phyloP scores from a whole-genome alignment of 2,113 vertebrate genomes.

The Eonycteris spelaea region DNA sequence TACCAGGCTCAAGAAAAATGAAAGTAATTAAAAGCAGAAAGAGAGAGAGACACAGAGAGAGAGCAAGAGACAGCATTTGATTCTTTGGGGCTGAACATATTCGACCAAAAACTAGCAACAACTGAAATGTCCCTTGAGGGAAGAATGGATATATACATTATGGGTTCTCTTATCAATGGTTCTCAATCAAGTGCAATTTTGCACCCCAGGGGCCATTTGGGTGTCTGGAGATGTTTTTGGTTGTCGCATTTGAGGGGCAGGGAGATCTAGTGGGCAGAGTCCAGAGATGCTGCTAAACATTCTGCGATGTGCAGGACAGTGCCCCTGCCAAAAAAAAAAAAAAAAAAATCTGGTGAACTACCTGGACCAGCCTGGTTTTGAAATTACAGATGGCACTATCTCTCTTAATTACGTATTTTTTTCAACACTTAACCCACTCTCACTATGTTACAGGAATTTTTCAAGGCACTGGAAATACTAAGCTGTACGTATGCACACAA shows the following conservation, averaged over 20 bases:
- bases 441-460: background rate
- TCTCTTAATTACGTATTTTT: background rate
- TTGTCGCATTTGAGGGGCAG: fast-evolving
- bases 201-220: background rate
- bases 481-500: background rate
- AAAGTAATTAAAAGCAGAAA: background rate
- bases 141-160: background rate
- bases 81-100: background rate
- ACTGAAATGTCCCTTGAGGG: background rate
- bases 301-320: background rate
- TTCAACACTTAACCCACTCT: background rate
- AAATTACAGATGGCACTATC: background rate
- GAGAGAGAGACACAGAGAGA: background rate
- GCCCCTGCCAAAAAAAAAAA: background rate
- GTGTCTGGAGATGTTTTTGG: background rate
- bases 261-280: background rate
- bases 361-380: background rate
- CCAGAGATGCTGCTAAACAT: background rate
- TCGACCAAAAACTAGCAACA: background rate
- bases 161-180: background rate
- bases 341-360: background rate
- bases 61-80: too few species aligned
- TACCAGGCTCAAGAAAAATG: background rate
- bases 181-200: background rate
- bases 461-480: background rate